Evolutionary conservation across 1,140 invertebrate genomes (phyloP).

Genomic region (Diplogasteroides magnus): DNA sequence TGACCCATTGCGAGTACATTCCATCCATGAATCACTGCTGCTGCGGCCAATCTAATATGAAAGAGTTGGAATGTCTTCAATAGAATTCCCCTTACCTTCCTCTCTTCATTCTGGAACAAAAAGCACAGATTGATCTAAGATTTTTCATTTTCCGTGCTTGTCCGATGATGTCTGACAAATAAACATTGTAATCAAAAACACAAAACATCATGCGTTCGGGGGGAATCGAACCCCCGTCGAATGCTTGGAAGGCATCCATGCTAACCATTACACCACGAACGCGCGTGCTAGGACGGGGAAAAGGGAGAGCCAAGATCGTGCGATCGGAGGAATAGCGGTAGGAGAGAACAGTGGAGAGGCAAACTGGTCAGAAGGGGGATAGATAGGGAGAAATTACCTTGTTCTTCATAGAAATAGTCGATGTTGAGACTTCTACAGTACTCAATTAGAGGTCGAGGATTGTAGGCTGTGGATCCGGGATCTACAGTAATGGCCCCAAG

Average conservation of each 20-base stretch:
- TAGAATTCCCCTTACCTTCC: constrained; percentile 58
- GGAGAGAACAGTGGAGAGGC: constrained; percentile 27
- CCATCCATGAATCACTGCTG: constrained; percentile 71
- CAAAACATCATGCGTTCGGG: background rate
- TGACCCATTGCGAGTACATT: constrained; percentile 80
- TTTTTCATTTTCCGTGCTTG: constrained; percentile 57
- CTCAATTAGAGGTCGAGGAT: constrained; percentile 66
- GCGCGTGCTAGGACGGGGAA: too few species aligned
- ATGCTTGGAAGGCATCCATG: constrained; percentile 21
- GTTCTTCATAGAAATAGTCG: constrained; percentile 70
- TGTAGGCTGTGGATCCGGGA: constrained; percentile 64
- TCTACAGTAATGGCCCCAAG: constrained; percentile 73
- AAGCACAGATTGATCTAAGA: constrained; percentile 66
- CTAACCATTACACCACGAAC: constrained; percentile 22
- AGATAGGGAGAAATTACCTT: too few species aligned
- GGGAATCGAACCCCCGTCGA: constrained; percentile 11
- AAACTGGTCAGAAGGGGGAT: constrained; percentile 19
- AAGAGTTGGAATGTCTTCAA: too few species aligned
- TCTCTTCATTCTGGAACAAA: constrained; percentile 68
- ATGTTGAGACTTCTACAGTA: constrained; percentile 68
- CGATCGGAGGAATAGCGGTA: too few species aligned
- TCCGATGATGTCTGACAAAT: constrained; percentile 59
- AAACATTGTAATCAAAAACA: background rate
- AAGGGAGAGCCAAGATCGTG: too few species aligned
- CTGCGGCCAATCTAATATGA: constrained; percentile 67